phyloP scores from a whole-genome alignment of 2,888 invertebrate species.

The Hanleya hanleyi region DNA sequence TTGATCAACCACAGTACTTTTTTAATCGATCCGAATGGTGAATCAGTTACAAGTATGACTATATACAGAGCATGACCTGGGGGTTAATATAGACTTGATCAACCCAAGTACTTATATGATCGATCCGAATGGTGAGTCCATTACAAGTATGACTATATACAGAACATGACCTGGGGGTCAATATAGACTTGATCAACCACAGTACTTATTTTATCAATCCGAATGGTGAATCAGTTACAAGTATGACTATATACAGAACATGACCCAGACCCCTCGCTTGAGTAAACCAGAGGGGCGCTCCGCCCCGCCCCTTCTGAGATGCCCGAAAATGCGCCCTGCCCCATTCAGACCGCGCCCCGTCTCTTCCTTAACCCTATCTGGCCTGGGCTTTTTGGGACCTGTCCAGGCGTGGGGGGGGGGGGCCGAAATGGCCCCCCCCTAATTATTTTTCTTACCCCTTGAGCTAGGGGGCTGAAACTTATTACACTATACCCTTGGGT shows the following conservation, averaged over 20 bases:
- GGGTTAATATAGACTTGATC: slow-evolving; percentile 97
- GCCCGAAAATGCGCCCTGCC: too few relatives aligned
- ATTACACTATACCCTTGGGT: too few relatives aligned
- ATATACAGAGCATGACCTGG: slow-evolving; percentile 97
- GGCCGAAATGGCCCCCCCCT: too few relatives aligned
- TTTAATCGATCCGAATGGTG: neutral
- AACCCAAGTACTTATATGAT: slow-evolving; percentile 94
- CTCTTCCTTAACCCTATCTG: too few relatives aligned
- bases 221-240: slow-evolving; percentile 89
- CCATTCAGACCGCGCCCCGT: too few relatives aligned
- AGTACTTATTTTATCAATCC: slow-evolving; percentile 90
- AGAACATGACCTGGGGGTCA: slow-evolving; percentile 97
- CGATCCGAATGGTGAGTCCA: slow-evolving; percentile 82
- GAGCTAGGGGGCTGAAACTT: too few relatives aligned
- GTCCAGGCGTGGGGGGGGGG: too few relatives aligned
- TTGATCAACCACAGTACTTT: neutral
- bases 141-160: slow-evolving; percentile 96
- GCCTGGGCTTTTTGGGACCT: too few relatives aligned
- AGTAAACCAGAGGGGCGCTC: too few relatives aligned
- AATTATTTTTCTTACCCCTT: too few relatives aligned
- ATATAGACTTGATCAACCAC: slow-evolving; percentile 96
- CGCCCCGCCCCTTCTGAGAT: too few relatives aligned
- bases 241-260: slow-evolving; percentile 97
- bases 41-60: slow-evolving; percentile 98
- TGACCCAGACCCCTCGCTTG: slow-evolving; percentile 97